These are phyloP conservation scores for Percina caprodes DNA, from an alignment of 2,113 vertebrate genomes.

Conservation along the genomic window DNA sequence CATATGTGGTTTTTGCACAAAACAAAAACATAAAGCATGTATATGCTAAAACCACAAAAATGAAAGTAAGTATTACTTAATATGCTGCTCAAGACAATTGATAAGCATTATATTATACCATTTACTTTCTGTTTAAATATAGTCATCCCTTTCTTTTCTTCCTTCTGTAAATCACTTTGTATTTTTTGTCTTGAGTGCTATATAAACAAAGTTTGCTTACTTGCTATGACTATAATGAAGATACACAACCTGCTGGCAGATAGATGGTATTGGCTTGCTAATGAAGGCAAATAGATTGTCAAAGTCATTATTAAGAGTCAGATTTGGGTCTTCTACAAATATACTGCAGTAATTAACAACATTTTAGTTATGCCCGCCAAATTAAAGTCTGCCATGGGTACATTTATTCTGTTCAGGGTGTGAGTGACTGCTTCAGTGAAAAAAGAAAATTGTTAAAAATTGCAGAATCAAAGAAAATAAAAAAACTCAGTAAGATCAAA, in stretches of 20 bases:
- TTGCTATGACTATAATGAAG: background rate
- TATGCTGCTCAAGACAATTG: background rate
- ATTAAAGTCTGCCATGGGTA: background rate
- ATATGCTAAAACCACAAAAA: background rate
- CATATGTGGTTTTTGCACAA: background rate
- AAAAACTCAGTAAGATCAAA: conserved; percentile 55
- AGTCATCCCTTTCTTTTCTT: background rate
- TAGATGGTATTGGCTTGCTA: background rate
- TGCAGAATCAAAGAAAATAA: background rate
- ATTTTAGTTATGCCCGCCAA: conserved; percentile 29
- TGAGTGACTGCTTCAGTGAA: conserved; percentile 17
- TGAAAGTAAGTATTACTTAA: background rate
- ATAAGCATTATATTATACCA: background rate
- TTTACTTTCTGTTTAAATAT: background rate
- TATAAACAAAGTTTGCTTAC: background rate
- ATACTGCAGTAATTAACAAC: conserved; percentile 19
- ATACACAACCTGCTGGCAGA: conserved; percentile 3
- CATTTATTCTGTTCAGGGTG: conserved; percentile 25
- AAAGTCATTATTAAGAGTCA: conserved; percentile 14
- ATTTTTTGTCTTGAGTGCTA: background rate
- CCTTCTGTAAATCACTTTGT: background rate
- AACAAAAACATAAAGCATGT: background rate
- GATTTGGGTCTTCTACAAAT: conserved; percentile 11
- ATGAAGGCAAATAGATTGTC: conserved; percentile 16
- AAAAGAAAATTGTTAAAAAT: background rate